Percentiles rank a stretch among this genome's conserved stretches.
These are phyloP conservation scores for Sander lucioperca DNA, from an alignment of 2,113 vertebrate genomes.

Conservation along the genomic window DNA sequence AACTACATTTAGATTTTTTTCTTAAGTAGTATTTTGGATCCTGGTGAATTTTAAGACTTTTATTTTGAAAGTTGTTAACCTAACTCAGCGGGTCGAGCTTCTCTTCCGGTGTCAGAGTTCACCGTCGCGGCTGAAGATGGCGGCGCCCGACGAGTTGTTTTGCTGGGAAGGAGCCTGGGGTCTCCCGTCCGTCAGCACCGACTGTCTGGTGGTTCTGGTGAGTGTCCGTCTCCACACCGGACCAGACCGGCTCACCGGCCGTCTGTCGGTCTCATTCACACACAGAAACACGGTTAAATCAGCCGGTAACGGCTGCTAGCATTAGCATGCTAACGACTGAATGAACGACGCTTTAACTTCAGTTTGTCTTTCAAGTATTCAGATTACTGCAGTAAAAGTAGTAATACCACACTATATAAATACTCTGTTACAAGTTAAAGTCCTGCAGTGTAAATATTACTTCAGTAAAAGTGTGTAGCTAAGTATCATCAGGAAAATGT, in stretches of 20 bases:
- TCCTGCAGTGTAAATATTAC: too few relatives aligned
- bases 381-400: too few relatives aligned
- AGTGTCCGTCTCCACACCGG: slow-evolving; percentile 34
- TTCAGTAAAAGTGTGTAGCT: too few relatives aligned
- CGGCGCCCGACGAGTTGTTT: slow-evolving; percentile 82
- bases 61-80: too few relatives aligned
- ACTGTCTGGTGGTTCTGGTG: slow-evolving; percentile 84
- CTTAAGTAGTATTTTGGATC: too few relatives aligned
- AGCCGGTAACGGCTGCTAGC: not conserved
- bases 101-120: slow-evolving; percentile 67
- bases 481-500: too few relatives aligned
- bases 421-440: too few relatives aligned
- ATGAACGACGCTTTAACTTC: not conserved
- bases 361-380: too few relatives aligned
- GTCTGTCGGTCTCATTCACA: not conserved
- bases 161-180: slow-evolving; percentile 86
- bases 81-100: too few relatives aligned
- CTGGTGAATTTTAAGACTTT: not conserved
- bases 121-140: slow-evolving; percentile 73
- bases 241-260: not conserved
- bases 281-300: not conserved
- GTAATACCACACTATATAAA: too few relatives aligned
- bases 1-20: too few relatives aligned
- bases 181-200: slow-evolving; percentile 80
- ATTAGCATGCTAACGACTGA: slow-evolving; percentile 31